Base-by-base conservation (phyloP, 2,113 vertebrate genomes). In the Probosciger aterrimus region DNA sequence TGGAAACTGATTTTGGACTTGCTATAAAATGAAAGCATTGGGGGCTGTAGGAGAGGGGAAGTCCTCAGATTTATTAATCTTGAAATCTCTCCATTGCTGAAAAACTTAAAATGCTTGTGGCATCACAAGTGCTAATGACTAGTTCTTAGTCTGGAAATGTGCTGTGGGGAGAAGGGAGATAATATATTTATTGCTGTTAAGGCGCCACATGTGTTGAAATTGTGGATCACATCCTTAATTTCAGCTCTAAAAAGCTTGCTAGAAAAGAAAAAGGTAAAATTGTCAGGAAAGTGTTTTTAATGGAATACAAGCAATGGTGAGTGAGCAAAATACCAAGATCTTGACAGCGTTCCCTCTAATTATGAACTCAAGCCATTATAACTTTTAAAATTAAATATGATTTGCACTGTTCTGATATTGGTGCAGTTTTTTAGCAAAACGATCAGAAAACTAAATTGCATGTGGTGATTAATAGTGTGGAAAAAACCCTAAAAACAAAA, bases 371-470 rank as follows among this genome's bases (percentile, higher is more conserved):
- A 98, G 98, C 98, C 98, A 98, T 98, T 98, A 98, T 98, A 97
- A 98, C 97, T 98, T 98, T 98, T 97, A 97, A 98, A 98, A 98
- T 98, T 98, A 98, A 98, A 98, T 98, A 98, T 98, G 96, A 98
- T 98, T 98, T 98, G 98, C 98, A 98, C 98, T 98, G 98, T 98
- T 98, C 98, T 98, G 98, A 98, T 96, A 98, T 98, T 98, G 98
- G 98, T 98, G 98, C 98, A 98, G 98, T 98, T 98, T 98, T 98
- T 98, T 98, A 98, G 98, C 97, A 97, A 94, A 98, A 97, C 78
- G 86, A 97, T 85, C 96, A 97, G 97, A 94, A 96, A 97, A 95
- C 96, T 96, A 96, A 98, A 98, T 97, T 98, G 98, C 98, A 98
- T 98, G 98, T 98, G 97, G 96, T 98, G 95, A 97, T 83, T 92